A percentile compares a stretch with the other conserved stretches of the same genome.
Conservation (phyloP, 2,888 invertebrate species). For the Cataglyphis altisquamis region DNA sequence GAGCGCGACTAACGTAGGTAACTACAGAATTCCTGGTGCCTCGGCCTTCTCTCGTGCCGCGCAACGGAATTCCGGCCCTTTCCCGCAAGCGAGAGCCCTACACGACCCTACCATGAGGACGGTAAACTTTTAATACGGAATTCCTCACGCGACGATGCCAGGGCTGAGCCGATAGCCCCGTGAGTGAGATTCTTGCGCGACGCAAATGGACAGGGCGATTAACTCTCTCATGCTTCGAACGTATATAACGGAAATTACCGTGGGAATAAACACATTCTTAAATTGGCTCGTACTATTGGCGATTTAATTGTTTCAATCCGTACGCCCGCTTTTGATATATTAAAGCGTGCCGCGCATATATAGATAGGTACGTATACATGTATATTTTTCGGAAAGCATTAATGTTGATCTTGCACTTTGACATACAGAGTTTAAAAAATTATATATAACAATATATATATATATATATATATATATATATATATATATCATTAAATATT, state of each 20-base stretch:
- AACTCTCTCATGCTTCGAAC: conserved; percentile 52
- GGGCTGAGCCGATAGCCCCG: conserved; percentile 63
- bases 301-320: conserved; percentile 45
- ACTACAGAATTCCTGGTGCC: conserved; percentile 72
- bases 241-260: conserved; percentile 52
- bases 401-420: background rate
- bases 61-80: conserved; percentile 71
- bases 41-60: conserved; percentile 42
- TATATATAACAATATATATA: background rate
- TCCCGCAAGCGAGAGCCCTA: conserved; percentile 57
- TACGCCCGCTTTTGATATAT: conserved; percentile 14
- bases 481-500: background rate
- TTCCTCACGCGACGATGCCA: conserved; percentile 70
- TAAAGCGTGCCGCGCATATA: background rate
- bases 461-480: background rate
- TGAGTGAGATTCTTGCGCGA: conserved; percentile 67
- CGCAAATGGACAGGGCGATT: conserved; percentile 71
- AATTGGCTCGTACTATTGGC: conserved; percentile 39
- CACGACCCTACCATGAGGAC: conserved; percentile 26
- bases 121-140: conserved; percentile 76
- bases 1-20: conserved; percentile 60
- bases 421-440: background rate
- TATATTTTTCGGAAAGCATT: background rate
- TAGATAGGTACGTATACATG: background rate
- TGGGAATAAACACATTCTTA: conserved; percentile 57